Evolutionary conservation across 2,888 invertebrate species (phyloP).

Genomic region (Priocnemis perturbator): DNA sequence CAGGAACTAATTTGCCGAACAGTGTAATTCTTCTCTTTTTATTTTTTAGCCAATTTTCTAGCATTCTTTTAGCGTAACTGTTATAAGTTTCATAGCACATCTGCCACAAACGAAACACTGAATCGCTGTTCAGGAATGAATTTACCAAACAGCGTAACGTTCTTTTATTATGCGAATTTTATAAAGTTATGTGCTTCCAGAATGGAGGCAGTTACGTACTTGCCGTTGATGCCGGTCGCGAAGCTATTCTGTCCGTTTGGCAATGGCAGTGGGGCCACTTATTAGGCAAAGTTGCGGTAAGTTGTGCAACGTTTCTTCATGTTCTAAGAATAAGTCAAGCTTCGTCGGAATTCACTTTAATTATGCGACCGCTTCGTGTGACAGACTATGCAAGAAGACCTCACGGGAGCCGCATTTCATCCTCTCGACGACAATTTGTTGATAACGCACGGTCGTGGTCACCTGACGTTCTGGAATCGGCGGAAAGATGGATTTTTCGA

Average conservation of each 20-base stretch:
- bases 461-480: slow-evolving; percentile 94
- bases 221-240: slow-evolving; percentile 91
- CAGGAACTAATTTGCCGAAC: too few species aligned
- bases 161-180: too few species aligned
- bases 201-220: slow-evolving; percentile 93
- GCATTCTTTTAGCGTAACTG: too few species aligned
- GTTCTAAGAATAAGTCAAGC: too few species aligned
- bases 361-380: slow-evolving; percentile 36
- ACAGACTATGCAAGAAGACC: slow-evolving; percentile 91
- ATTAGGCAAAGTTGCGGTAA: slow-evolving; percentile 95
- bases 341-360: not conserved
- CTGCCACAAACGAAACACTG: too few species aligned
- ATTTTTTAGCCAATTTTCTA: too few species aligned
- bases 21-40: too few species aligned
- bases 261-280: slow-evolving; percentile 96
- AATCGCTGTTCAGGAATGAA: too few species aligned
- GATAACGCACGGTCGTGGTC: slow-evolving; percentile 93
- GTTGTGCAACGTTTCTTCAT: too few species aligned
- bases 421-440: slow-evolving; percentile 93
- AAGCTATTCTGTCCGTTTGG: slow-evolving; percentile 95
- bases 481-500: slow-evolving; percentile 94
- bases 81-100: too few species aligned
- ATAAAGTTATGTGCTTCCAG: slow-evolving; percentile 75
- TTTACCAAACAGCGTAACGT: too few species aligned
- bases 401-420: slow-evolving; percentile 93